These are phyloP conservation scores for Trichogramma pretiosum DNA, from an alignment of 1,140 invertebrate species.

Conservation along the genomic window DNA sequence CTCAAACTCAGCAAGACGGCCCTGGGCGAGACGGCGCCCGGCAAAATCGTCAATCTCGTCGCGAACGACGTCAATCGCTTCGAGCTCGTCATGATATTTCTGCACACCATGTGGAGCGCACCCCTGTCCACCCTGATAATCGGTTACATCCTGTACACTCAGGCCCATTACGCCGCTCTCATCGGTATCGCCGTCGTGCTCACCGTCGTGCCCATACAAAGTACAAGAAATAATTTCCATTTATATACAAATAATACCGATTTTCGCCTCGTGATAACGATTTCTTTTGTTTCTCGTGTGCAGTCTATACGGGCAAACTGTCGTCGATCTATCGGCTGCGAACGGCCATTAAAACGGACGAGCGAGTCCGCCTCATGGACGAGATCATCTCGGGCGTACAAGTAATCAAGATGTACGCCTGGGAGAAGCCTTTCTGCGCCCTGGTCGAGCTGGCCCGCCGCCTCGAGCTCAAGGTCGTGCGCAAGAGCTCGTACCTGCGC, in stretches of 20 bases:
- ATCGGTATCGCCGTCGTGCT: background rate
- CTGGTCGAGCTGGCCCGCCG: constrained; percentile 49
- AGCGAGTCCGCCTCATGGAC: constrained; percentile 65
- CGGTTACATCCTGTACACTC: background rate
- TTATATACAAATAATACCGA: background rate
- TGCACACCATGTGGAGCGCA: background rate
- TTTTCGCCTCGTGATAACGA: too few relatives aligned
- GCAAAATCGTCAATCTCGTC: background rate
- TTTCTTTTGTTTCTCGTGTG: constrained; percentile 25
- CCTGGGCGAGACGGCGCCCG: background rate
- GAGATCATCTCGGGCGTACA: constrained; percentile 61
- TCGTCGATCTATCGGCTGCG: constrained; percentile 52
- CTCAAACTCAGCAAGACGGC: background rate
- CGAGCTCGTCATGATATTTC: background rate
- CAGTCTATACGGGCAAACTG: constrained; percentile 55
- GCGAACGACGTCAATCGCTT: background rate
- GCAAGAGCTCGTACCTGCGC: constrained; percentile 57
- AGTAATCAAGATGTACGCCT: constrained; percentile 74
- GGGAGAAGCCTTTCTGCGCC: constrained; percentile 60
- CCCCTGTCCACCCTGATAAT: background rate
- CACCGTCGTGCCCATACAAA: background rate
- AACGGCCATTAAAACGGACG: constrained; percentile 60
- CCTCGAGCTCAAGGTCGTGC: constrained; percentile 51
- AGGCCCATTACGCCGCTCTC: background rate
- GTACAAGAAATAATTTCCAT: background rate